Evolutionary conservation across 2,113 vertebrate genomes (phyloP), one percentile per base, ranked within the genome.

Genomic region (Saguinus imperator): DNA sequence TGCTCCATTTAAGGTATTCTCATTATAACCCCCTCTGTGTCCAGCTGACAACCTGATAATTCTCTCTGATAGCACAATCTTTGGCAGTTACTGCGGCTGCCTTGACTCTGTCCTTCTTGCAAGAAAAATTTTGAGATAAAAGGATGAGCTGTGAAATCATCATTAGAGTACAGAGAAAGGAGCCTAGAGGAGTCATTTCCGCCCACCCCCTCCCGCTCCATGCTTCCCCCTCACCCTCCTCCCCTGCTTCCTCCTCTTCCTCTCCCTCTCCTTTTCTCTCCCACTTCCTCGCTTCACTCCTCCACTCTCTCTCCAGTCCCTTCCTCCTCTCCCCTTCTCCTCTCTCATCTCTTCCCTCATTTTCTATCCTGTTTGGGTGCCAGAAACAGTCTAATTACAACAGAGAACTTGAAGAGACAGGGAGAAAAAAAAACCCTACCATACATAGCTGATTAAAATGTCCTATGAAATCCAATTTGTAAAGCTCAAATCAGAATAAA

Each of bases 401-500:
- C 79, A 48, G 4, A 35, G 89, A 96, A 92, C 76, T 90, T 96
- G 77, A 95, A 97, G 95, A 96, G 89, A 58, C 86, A 79, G 86
- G 72, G 52, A 72, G 68, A 4, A 0, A 13, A 37, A 73, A 52
- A 92, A 79, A 23, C 29, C 66, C 11, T 58, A 88, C 86, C 81
- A 79, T 10, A 72, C 37, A 35, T 2, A 94, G 82, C 66, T 98
- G 96, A 95, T 97, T 94, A 94, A 83, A 97, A 64, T 92, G 96
- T 86, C 95, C 80, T 98, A 86, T 85, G 86, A 97, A 98, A 98
- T 87, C 91, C 97, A 87, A 97, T 98, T 95, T 95, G 89, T 83
- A 91, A 96, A 95, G 94, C 91, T 98, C 86, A 89, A 79, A 93
- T 97, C 68, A 87, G 89, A 81, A 91, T 45, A 89, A 91, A 87